Conservation (phyloP, 2,797 vertebrate species). For the Momotus momota region DNA sequence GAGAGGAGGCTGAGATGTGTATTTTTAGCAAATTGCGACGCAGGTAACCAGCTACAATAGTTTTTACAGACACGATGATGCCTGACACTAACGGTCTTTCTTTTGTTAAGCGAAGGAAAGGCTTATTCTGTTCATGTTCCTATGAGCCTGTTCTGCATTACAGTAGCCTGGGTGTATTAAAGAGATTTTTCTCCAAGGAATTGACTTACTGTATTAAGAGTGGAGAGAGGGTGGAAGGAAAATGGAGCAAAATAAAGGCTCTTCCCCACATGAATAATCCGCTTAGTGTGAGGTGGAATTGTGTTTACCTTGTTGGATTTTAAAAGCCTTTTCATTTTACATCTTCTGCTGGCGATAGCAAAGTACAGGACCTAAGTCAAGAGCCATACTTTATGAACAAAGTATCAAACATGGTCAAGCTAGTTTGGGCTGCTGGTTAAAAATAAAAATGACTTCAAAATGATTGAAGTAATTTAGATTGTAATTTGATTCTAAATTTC, state of each 20-base stretch:
- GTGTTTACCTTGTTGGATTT: not conserved
- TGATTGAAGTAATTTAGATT: not conserved
- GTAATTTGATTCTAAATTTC: not conserved
- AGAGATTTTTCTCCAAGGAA: constrained; percentile 3
- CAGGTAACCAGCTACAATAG: not conserved
- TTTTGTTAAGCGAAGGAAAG: constrained; percentile 24
- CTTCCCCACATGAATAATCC: not conserved
- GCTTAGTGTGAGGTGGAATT: not conserved
- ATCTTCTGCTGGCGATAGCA: not conserved
- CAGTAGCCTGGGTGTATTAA: not conserved
- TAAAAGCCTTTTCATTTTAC: constrained; percentile 7
- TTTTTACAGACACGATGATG: not conserved
- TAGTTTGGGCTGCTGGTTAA: not conserved
- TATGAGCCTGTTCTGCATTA: not conserved
- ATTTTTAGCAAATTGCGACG: constrained; percentile 1
- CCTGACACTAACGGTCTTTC: constrained; percentile 11
- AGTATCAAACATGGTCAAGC: not conserved
- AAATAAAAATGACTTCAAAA: not conserved
- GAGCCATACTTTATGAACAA: not conserved
- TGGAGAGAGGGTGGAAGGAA: not conserved
- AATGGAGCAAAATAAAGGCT: constrained; percentile 18
- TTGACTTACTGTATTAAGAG: not conserved
- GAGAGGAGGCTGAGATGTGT: not conserved
- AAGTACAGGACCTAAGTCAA: constrained; percentile 2
- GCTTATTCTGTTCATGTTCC: not conserved